These are phyloP conservation scores for Chiloscyllium punctatum DNA, from an alignment of 2,797 vertebrate species.

Conservation along the genomic window DNA sequence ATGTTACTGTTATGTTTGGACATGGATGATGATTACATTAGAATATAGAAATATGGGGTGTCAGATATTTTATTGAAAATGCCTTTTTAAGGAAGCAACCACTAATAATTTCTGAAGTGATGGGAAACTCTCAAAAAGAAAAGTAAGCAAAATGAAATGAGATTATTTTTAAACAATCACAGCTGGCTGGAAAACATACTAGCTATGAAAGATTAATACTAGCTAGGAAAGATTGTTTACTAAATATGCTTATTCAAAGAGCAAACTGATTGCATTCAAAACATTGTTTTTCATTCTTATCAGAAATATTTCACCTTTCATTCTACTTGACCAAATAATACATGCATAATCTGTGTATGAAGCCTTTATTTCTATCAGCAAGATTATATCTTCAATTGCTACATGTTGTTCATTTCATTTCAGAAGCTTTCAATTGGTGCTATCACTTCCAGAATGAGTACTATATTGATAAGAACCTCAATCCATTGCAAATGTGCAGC, in stretches of 20 bases:
- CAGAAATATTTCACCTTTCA: neutral
- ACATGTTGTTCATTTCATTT: slow-evolving; percentile 15
- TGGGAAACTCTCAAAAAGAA: neutral
- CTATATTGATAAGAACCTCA: neutral
- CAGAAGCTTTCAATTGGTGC: neutral
- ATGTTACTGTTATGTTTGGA: neutral
- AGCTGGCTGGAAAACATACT: neutral
- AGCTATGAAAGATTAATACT: neutral
- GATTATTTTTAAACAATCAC: neutral
- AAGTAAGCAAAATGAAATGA: too few species aligned
- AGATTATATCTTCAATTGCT: neutral
- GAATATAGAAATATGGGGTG: neutral
- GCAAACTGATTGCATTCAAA: neutral
- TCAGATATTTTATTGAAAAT: neutral
- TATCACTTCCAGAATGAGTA: neutral
- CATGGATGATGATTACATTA: neutral
- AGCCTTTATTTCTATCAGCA: neutral
- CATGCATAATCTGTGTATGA: neutral
- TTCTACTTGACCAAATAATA: neutral
- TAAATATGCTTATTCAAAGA: neutral
- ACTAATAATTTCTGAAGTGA: neutral
- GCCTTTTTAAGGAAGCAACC: neutral
- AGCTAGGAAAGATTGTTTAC: neutral
- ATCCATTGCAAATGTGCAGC: neutral
- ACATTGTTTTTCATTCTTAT: neutral